phyloP scores from a whole-genome alignment of 2,113 vertebrate species.

The human region GRCh38 chr2:102825501-102826000 shows the following conservation, averaged over 20 bases:
- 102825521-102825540: background rate
- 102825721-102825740: too few relatives aligned
- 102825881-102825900: background rate
- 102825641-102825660: background rate
- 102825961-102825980: background rate
- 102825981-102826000: background rate
- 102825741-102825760: background rate
- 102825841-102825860: background rate
- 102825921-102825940: background rate
- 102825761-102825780: background rate
- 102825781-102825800: background rate
- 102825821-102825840: background rate
- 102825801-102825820: background rate
- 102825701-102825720: background rate
- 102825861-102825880: background rate
- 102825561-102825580: background rate
- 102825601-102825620: background rate
- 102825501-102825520: rapidly evolving
- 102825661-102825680: background rate
- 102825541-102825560: background rate
- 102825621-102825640: background rate
- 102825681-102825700: background rate
- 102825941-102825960: background rate
- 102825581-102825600: background rate
- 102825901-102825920: background rate